Evolutionary conservation across 1,140 invertebrate genomes (phyloP).

Genomic region (Drosophila insularis): DNA sequence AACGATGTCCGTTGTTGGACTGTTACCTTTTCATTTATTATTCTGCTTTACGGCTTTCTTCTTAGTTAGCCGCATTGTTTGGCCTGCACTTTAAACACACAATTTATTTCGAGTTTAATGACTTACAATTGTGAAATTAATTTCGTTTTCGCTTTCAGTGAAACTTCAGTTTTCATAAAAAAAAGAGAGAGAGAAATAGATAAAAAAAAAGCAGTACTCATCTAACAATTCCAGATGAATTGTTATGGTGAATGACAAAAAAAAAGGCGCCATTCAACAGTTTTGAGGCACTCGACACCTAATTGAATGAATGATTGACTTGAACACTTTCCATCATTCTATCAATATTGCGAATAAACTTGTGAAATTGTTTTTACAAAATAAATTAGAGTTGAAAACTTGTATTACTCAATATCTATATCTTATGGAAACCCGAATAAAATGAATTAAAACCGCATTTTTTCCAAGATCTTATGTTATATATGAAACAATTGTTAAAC

Average conservation of each 20-base stretch:
- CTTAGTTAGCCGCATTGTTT: neutral
- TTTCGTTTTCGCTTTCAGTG: slow-evolving; percentile 77
- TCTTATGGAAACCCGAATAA: too few species aligned
- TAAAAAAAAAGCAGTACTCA: neutral
- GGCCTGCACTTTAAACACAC: slow-evolving; percentile 58
- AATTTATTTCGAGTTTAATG: slow-evolving; percentile 77
- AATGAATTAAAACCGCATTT: too few species aligned
- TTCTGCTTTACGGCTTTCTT: slow-evolving; percentile 48
- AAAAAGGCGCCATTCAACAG: neutral
- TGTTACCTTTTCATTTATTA: slow-evolving; percentile 30
- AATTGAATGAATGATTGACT: neutral
- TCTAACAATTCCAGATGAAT: neutral
- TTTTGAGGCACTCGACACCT: neutral
- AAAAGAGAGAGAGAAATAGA: neutral
- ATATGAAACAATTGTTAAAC: too few species aligned
- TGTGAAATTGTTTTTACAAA: too few species aligned
- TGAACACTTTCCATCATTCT: neutral
- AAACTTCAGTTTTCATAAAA: slow-evolving; percentile 45
- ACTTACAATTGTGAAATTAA: slow-evolving; percentile 76
- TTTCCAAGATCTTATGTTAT: too few species aligned
- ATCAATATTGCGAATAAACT: too few species aligned
- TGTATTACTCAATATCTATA: too few species aligned
- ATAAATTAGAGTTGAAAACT: too few species aligned
- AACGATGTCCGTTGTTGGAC: neutral
- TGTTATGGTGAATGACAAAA: neutral